A percentile compares a stretch with the other conserved stretches of the same genome.
Evolutionary conservation across 2,888 invertebrate genomes (phyloP).

Genomic region (Hypena proboscidalis): DNA sequence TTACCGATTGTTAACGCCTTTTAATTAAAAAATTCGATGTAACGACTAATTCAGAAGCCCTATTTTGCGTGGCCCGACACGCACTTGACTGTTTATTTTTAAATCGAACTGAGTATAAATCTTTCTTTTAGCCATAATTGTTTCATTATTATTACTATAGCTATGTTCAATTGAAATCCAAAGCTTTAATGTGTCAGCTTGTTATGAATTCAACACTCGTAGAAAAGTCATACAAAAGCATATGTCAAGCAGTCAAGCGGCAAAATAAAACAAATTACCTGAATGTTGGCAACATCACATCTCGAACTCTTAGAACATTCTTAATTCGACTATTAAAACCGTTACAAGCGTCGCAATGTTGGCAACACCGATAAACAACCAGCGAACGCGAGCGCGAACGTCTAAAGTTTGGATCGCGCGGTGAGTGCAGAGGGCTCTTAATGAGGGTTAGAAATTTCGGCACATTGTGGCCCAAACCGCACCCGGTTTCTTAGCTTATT

Average conservation of each 20-base stretch:
- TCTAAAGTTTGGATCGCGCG: constrained; percentile 76
- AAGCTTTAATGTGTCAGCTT: constrained; percentile 1
- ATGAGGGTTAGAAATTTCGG: constrained; percentile 84
- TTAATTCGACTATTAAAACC: constrained; percentile 81
- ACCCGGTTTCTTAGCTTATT: constrained; percentile 84
- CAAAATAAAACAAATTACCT: constrained; percentile 54
- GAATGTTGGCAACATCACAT: constrained; percentile 42
- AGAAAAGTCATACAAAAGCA: constrained; percentile 1
- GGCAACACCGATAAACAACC: constrained; percentile 81
- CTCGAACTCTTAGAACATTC: constrained; percentile 67
- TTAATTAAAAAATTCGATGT: too few relatives aligned
- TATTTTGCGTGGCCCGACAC: too few relatives aligned
- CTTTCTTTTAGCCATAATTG: too few relatives aligned
- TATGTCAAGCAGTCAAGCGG: constrained; percentile 25
- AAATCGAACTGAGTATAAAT: too few relatives aligned
- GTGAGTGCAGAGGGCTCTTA: constrained; percentile 81
- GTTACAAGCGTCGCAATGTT: constrained; percentile 75
- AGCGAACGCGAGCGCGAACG: constrained; percentile 75
- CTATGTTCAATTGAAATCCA: too few relatives aligned
- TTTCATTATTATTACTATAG: too few relatives aligned
- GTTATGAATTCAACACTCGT: not conserved
- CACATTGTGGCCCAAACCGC: constrained; percentile 82
- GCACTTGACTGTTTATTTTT: too few relatives aligned
- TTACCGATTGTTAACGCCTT: too few relatives aligned
- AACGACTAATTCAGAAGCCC: too few relatives aligned